These are phyloP conservation scores for Esox niger DNA, from an alignment of 2,113 vertebrate genomes.

Conservation along the genomic window DNA sequence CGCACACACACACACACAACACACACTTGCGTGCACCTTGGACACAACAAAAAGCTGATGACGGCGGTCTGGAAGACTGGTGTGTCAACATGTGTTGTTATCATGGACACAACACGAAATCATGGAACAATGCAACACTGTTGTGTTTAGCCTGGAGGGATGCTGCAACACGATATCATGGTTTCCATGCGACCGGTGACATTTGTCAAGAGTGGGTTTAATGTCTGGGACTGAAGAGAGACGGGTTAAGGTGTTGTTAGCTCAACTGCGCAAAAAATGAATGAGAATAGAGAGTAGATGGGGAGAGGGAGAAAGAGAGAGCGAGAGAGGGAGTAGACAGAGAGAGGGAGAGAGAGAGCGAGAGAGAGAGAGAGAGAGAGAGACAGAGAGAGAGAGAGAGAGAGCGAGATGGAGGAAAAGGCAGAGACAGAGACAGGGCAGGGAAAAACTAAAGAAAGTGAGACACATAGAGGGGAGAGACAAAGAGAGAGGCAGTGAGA, in stretches of 20 bases:
- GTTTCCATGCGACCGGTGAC: too few species aligned
- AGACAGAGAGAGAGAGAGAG: constrained; percentile 1
- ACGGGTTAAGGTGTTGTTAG: too few species aligned
- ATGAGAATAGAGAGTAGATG: too few species aligned
- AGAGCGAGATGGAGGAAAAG: constrained; percentile 8
- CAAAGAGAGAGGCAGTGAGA: constrained; percentile 6
- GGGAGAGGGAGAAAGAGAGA: constrained; percentile 9
- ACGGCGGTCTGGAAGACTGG: background rate
- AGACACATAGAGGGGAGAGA: constrained; percentile 8
- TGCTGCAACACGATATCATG: too few species aligned
- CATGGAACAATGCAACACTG: constrained; percentile 18
- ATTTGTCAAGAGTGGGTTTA: too few species aligned
- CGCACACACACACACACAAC: background rate
- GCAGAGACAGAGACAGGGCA: constrained; percentile 6
- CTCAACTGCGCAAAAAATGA: too few species aligned
- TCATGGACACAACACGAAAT: too few species aligned
- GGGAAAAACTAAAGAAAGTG: constrained; percentile 9
- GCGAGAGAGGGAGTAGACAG: background rate
- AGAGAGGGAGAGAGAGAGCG: constrained; percentile 14
- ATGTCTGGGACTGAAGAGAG: too few species aligned
- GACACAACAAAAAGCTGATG: background rate
- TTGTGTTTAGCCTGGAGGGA: constrained; percentile 23
- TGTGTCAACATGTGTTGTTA: constrained; percentile 35
- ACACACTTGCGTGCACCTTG: constrained; percentile 1
- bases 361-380: background rate